Base-by-base conservation (phyloP, 1,140 invertebrate species). In the Conus ventricosus region DNA sequence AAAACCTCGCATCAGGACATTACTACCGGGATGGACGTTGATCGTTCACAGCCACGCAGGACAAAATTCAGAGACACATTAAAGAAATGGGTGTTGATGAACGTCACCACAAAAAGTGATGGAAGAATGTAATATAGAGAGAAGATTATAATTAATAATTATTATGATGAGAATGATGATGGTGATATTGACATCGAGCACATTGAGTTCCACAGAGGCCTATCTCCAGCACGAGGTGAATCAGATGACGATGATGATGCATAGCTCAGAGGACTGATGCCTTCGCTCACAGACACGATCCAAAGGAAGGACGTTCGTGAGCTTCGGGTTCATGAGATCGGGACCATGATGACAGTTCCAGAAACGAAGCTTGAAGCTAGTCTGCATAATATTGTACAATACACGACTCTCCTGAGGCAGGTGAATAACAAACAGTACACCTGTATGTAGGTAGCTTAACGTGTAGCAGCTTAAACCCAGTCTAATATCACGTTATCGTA, bases 171-270 rank as follows among this genome's bases (percentile, higher is more conserved):
- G 7, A 13, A n/a, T 55, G 27, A 63, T 39, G 60, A 63, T 63
- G 60, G 17, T 63, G 60, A 63, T 63, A 20, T 1, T 63, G 60
- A 63, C 17, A 13, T 27, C 7, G 82, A 4, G 7, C 8, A 53
- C 92, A 51, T 93, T 94, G 93, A 88, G 91, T 81, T 90, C 91
- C 85, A 92, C 93, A 71, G 92, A 93, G 82, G 91, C 90, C n/a
- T 92, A 99, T 95, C 95, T 98, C 83, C 96, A 97, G 93, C 97
- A 98, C 92, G 98, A 98, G 97, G 97, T 98, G 91, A 98, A 98
- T 92, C 97, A 98, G 94, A n/a, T 25, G 53, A 57, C 11, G 23
- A 55, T 39, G 17, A 6, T 23, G 39, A 67, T 54, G n/a, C 39
- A 39, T 3, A 39, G 39, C 39, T 39, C 39, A 39, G 39, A 39